Base-by-base conservation (phyloP, 2,888 invertebrate genomes). In the Mesorhabditis sp. region DNA sequence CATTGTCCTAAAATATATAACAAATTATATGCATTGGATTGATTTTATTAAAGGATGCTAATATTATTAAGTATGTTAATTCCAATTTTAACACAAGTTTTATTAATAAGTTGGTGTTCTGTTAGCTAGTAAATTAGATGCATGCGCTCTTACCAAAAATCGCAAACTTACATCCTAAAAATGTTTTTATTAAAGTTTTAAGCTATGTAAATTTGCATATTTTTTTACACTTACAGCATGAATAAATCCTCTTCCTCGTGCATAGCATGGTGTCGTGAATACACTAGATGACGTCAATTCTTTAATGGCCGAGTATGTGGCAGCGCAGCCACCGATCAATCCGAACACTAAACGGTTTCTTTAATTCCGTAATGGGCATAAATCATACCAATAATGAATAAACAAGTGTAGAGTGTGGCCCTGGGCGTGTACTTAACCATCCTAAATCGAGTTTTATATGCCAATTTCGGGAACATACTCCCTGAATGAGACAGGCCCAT, bases 291-390 rank as follows among this genome's bases (percentile, higher is more conserved):
- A 67, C 4, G 81, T 76, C 4, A 83, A 72, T 65, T 81, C 83
- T 4, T 68, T 70, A 65, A 83, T 80, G 5, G 83, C 83, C 3
- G 83, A 81, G 70, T 73, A 84, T 4, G 83, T 84, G 10, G 83
- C 83, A 13, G 83, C 82, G 2, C 77, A 72, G 42, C 83, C 83
- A 61, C 83, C 82, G 43, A 83, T 67, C 4, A 82, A 43, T 13
- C 81, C 83, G 70, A 83, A 77, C 5, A 80, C 80, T 75, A 68
- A 66, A 76, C 74, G 41, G 7, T 64, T n/a, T 10, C 7, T 15
- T 28, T 41, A 43, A 42, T 10, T 67, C 41, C 3, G 45, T 42
- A 10, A 42, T 15, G 4, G 42, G 15, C 10, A 58, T 41, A 43
- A 68, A 74, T 74, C 44, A 13, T 50, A 79, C 79, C 62, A 7